These are phyloP conservation scores for Drosophila kanekoi DNA, from an alignment of 2,888 invertebrate genomes.

Conservation along the genomic window DNA sequence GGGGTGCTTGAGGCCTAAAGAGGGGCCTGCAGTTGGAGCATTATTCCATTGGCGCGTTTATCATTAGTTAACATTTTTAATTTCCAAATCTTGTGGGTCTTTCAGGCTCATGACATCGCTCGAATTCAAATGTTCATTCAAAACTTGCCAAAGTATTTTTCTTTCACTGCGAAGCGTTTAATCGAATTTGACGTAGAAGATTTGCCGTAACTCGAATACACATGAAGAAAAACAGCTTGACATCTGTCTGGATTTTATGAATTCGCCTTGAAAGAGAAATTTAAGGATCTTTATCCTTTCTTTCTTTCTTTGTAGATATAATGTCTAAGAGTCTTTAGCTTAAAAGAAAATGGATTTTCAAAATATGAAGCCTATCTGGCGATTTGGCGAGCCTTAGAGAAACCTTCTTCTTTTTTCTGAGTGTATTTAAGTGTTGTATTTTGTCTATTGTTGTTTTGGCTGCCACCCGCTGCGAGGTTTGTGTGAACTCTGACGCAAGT, in stretches of 20 bases:
- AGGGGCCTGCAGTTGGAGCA: constrained; percentile 10
- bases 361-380: too few species aligned
- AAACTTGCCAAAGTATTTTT: constrained; percentile 33
- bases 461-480: constrained; percentile 64
- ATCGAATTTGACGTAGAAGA: constrained; percentile 75
- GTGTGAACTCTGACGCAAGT: constrained; percentile 64
- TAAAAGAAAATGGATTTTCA: too few species aligned
- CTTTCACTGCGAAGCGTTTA: constrained; percentile 68
- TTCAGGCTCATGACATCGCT: constrained; percentile 62
- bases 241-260: too few species aligned
- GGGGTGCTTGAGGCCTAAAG: not conserved
- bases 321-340: too few species aligned
- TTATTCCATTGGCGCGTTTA: constrained; percentile 57
- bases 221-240: too few species aligned
- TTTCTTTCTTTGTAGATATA: not conserved
- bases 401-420: too few species aligned
- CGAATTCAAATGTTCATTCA: constrained; percentile 62
- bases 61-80: constrained; percentile 67
- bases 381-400: too few species aligned
- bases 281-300: too few species aligned
- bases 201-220: constrained; percentile 37
- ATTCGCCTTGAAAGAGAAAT: too few species aligned
- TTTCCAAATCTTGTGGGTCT: constrained; percentile 53
- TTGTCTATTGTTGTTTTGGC: constrained; percentile 9
- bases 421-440: not conserved